Conservation (phyloP, 2,888 invertebrate species). For the Amblyteles armatorius region DNA sequence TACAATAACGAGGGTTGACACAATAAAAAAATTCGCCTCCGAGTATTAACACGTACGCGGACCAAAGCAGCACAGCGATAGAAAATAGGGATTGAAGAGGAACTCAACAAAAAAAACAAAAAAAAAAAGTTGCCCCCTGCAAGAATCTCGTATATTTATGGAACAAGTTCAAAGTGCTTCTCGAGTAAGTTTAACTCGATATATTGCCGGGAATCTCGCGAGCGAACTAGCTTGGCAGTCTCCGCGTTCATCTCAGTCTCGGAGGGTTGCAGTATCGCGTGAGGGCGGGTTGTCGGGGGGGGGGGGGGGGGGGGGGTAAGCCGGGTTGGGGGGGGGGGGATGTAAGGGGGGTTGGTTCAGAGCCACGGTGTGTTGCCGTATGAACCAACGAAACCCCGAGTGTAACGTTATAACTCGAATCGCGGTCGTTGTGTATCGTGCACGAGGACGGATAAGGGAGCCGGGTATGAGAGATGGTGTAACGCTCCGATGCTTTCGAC, state of each 20-base stretch:
- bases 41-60: too few species aligned
- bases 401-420: constrained; percentile 42
- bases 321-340: too few species aligned
- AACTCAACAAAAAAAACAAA: too few species aligned
- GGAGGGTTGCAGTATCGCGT: too few species aligned
- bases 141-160: constrained; percentile 74
- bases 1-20: too few species aligned
- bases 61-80: background rate
- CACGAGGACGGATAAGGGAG: background rate
- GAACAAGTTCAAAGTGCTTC: constrained; percentile 76
- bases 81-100: background rate
- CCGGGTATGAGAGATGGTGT: background rate
- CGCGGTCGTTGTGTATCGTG: constrained; percentile 7
- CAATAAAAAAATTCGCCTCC: too few species aligned
- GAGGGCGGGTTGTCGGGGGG: too few species aligned
- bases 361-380: constrained; percentile 7
- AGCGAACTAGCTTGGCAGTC: constrained; percentile 15
- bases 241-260: too few species aligned
- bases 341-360: too few species aligned
- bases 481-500: constrained; percentile 13
- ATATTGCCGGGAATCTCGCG: constrained; percentile 70
- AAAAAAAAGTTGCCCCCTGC: background rate
- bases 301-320: too few species aligned
- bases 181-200: constrained; percentile 77
- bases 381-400: constrained; percentile 25